Percentiles rank a stretch among this genome's conserved stretches.
These are phyloP conservation scores for Hesperia comma DNA, from an alignment of 2,888 invertebrate species.

Conservation along the genomic window DNA sequence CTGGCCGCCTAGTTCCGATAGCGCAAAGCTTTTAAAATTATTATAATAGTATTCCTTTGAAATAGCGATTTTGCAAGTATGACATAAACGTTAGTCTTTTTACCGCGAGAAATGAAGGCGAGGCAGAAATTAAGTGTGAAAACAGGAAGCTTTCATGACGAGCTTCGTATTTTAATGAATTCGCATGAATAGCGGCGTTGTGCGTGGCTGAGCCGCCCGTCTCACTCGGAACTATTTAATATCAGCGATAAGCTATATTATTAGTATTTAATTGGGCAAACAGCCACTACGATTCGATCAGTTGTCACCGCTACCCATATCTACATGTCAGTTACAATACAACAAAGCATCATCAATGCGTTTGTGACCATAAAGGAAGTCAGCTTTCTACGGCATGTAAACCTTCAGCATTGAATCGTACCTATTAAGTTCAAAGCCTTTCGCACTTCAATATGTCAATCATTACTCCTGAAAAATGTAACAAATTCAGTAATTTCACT, in stretches of 20 bases:
- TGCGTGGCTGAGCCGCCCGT: slow-evolving; percentile 11
- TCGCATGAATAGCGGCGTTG: slow-evolving; percentile 31
- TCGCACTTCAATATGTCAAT: too few relatives aligned
- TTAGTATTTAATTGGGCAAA: too few relatives aligned
- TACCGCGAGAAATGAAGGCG: slow-evolving; percentile 32
- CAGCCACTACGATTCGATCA: too few relatives aligned
- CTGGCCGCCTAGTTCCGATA: slow-evolving; percentile 24
- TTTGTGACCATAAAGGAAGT: too few relatives aligned
- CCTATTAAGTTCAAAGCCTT: too few relatives aligned
- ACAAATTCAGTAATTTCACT: too few relatives aligned
- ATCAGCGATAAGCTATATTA: neutral
- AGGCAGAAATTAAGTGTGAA: slow-evolving; percentile 35
- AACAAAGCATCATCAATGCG: too few relatives aligned
- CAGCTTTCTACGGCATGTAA: too few relatives aligned
- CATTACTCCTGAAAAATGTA: too few relatives aligned
- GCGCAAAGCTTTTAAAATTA: slow-evolving; percentile 30
- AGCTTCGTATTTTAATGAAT: slow-evolving; percentile 37
- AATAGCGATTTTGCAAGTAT: slow-evolving; percentile 29
- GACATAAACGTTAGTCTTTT: slow-evolving; percentile 33
- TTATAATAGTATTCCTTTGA: slow-evolving; percentile 22
- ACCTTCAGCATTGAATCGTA: too few relatives aligned
- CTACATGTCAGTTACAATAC: too few relatives aligned
- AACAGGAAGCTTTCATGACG: slow-evolving; percentile 37
- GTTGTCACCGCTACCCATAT: too few relatives aligned
- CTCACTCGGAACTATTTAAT: neutral